phyloP scores from a whole-genome alignment of 2,797 vertebrate genomes.

The Potorous gilbertii region DNA sequence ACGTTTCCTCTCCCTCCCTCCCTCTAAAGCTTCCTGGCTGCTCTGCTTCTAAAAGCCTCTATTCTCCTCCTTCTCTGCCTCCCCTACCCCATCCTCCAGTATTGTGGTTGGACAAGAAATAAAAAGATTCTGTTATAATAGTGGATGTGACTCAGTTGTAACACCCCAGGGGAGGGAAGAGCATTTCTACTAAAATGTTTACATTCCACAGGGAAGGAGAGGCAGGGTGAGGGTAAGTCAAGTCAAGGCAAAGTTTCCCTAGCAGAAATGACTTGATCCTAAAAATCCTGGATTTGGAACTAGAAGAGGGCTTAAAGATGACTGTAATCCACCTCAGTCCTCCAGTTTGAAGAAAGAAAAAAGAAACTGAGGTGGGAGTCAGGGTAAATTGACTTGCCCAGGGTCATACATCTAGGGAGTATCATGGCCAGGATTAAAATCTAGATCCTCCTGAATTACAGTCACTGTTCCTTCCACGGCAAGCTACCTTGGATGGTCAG shows the following conservation, averaged over 20 bases:
- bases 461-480: neutral
- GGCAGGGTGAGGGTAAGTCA: neutral
- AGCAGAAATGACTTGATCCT: neutral
- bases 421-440: neutral
- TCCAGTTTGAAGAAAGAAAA: neutral
- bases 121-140: neutral
- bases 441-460: neutral
- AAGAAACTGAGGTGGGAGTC: neutral
- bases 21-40: neutral
- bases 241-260: neutral
- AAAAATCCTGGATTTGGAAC: neutral
- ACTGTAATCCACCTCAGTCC: neutral
- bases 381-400: neutral
- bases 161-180: neutral
- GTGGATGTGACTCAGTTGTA: neutral
- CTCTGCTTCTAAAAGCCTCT: neutral
- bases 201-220: neutral
- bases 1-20: accelerated
- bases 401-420: neutral
- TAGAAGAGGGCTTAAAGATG: neutral
- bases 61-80: neutral
- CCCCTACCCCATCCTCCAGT: neutral
- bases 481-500: neutral
- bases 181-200: neutral
- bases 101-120: neutral